Conservation (phyloP, 2,113 vertebrate species). For the Bubalus kerabau region DNA sequence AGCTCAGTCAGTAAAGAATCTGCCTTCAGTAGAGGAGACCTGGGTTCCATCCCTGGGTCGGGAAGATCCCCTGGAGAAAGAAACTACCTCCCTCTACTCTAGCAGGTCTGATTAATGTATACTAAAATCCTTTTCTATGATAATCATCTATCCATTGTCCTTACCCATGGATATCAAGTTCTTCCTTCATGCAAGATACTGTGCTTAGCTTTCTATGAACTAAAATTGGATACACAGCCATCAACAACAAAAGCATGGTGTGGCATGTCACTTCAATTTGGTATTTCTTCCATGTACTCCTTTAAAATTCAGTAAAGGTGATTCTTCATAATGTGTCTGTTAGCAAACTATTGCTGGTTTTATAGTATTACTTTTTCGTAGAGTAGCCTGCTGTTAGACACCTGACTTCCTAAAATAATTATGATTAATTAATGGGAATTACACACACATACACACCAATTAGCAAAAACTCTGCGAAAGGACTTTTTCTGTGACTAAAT, state of each 20-base stretch:
- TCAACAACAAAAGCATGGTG: not conserved
- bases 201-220: constrained; percentile 4
- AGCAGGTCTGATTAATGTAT: not conserved
- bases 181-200: not conserved
- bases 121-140: not conserved
- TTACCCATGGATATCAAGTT: not conserved
- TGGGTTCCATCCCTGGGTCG: not conserved
- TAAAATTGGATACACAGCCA: not conserved
- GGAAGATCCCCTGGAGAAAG: not conserved
- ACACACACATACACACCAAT: not conserved
- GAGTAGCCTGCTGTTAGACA: not conserved
- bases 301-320: not conserved
- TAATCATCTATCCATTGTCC: not conserved
- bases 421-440: not conserved
- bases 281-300: not conserved
- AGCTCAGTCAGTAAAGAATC: not conserved
- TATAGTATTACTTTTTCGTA: not conserved
- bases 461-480: not conserved
- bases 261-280: not conserved
- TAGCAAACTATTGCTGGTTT: not conserved
- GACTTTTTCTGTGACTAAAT: not conserved
- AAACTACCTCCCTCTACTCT: not conserved
- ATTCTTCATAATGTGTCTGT: not conserved
- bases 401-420: not conserved
- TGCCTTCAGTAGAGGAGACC: not conserved